phyloP scores from a whole-genome alignment of 2,888 invertebrate species.

The Tubulanus polymorphus region DNA sequence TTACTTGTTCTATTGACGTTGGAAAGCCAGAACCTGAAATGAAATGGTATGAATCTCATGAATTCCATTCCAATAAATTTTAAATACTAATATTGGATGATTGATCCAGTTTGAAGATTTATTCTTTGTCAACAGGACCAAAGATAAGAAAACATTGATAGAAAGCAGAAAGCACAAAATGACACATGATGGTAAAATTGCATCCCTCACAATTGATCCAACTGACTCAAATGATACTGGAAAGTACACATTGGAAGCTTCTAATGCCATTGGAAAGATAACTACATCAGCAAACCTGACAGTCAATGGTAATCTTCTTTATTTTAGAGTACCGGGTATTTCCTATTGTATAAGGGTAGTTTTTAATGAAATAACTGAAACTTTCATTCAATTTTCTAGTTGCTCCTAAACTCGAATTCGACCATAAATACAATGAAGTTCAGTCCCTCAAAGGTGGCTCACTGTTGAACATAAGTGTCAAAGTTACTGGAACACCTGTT shows the following conservation, averaged over 20 bases:
- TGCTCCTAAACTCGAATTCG: conserved; percentile 58
- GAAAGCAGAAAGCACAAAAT: conserved; percentile 13
- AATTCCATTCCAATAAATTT: not conserved
- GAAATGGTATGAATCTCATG: conserved; percentile 36
- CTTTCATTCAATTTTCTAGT: conserved; percentile 23
- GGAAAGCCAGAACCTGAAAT: conserved; percentile 80
- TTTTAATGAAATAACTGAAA: too few relatives aligned
- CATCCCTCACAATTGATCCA: conserved; percentile 66
- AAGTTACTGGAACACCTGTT: conserved; percentile 67
- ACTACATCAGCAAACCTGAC: conserved; percentile 18
- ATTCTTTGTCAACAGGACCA: conserved; percentile 20
- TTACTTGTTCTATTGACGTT: conserved; percentile 55
- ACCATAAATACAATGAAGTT: conserved; percentile 62
- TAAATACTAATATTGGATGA: too few relatives aligned
- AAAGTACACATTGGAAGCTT: conserved; percentile 25
- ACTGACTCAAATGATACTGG: conserved; percentile 55
- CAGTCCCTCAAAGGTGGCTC: conserved; percentile 62
- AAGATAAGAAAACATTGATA: conserved; percentile 22
- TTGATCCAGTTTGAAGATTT: too few relatives aligned
- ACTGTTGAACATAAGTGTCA: conserved; percentile 56
- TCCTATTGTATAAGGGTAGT: too few relatives aligned
- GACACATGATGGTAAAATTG: conserved; percentile 24
- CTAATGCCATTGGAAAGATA: conserved; percentile 22
- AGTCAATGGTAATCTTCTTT: conserved; percentile 23
- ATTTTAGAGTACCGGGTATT: not conserved